Base-by-base conservation (phyloP, 35 echinoderm and acorn worm species). In the Heliocidaris erythrogramma region DNA sequence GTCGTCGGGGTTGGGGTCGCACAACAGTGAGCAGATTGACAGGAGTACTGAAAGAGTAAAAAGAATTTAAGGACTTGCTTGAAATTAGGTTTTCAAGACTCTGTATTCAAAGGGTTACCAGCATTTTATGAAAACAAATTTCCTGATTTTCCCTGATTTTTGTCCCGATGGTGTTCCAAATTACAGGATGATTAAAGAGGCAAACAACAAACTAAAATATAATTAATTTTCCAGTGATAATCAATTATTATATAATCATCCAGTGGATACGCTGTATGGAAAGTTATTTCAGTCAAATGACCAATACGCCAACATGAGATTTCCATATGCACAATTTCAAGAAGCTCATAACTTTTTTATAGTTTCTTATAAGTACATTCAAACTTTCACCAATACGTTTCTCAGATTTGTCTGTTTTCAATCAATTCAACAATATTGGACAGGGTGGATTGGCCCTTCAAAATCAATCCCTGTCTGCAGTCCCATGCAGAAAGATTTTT, bases 1-100 rank as follows among this genome's bases (percentile, higher is more conserved):
- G 88, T 99, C 98, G 52, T 99, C 98, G 48, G 98, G 98, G 88
- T 99, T 99, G 17, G 98, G 98, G 89, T 99, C 98, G 47, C 93
- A 92, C 85, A 99, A 88, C 94, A 99, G 94, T 2, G 98, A 99
- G 93, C 98, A 97, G 95, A 99, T 99, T 93, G 98, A 99, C 93
- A 99, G 94, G 59, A 99, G 93, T 60, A 99, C 98, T 99, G 95
- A 30, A 53, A 48, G 88, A 49, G 47, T 85, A 95, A 93, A 84
- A 84, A 84, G 14, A 84, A 84, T n/a, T n/a, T 84, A 84, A 2
- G n/a, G n/a, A 16, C 14, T 14, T 29, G 69, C 14, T 18, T 2
- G 4, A 84, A 84, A 84, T 18, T 18, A 84, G 69, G 69, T 14
- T 14, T 84, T 84, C 69, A 84, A 42, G 35, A 84, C n/a, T 29